These are phyloP conservation scores for Ypsolopha scabrella DNA, from an alignment of 2,888 invertebrate genomes.

Conservation along the genomic window DNA sequence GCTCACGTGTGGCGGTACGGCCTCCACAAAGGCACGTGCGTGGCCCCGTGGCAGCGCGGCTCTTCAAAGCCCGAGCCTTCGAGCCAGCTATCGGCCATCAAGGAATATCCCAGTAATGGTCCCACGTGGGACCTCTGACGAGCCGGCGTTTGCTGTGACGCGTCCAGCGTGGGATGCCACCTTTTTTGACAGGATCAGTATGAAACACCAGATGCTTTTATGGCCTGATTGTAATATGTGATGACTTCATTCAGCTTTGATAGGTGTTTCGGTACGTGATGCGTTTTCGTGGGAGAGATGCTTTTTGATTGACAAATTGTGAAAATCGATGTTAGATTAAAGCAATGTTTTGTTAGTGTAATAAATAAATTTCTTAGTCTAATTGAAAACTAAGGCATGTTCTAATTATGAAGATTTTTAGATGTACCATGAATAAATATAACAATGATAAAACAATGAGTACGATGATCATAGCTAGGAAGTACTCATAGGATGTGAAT, in stretches of 20 bases:
- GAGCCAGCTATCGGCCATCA: constrained; percentile 29
- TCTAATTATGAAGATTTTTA: too few relatives aligned
- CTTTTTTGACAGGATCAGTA: constrained; percentile 44
- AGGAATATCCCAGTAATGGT: constrained; percentile 28
- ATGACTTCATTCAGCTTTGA: not conserved
- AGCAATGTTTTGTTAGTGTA: too few relatives aligned
- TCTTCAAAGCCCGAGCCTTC: constrained; percentile 34
- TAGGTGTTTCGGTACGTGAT: not conserved
- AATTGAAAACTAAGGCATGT: too few relatives aligned
- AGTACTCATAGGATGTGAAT: too few relatives aligned
- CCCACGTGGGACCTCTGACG: constrained; percentile 24
- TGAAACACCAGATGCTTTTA: constrained; percentile 33
- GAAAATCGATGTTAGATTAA: too few relatives aligned
- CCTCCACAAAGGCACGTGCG: constrained; percentile 57
- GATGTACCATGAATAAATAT: too few relatives aligned
- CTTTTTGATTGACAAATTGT: not conserved
- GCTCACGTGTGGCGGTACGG: constrained; percentile 52
- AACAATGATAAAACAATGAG: too few relatives aligned
- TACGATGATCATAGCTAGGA: too few relatives aligned
- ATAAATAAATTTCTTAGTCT: too few relatives aligned
- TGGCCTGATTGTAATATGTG: not conserved
- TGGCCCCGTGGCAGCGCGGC: constrained; percentile 44
- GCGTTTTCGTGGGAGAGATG: not conserved
- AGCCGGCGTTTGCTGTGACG: constrained; percentile 47
- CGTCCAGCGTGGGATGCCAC: constrained; percentile 41